Evolutionary conservation across 2,113 vertebrate species (phyloP), one percentile per base, ranked within the genome.

Genomic region (Zosterops pallidus): DNA sequence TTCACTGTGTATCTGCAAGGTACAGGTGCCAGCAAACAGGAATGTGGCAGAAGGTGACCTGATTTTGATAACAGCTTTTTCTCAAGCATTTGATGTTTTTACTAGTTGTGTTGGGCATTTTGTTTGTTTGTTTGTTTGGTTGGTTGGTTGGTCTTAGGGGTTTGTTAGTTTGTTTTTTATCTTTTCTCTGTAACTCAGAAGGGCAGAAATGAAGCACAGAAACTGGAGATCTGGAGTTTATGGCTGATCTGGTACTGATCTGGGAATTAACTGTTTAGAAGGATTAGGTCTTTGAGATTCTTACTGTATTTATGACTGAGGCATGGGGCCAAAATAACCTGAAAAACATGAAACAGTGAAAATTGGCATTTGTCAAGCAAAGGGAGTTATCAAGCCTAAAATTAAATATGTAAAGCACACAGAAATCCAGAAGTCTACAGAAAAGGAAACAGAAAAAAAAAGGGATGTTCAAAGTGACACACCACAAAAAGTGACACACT

Each of bases 1-100:
- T 90, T 92, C 44, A 79, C 31, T 56, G 47, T 63, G 15, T 89
- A 31, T 70, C 47, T 72, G 37, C 71, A 93, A 92, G 67, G 57
- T 83, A 23, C 26, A 49, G 65, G 28, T 82, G 69, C 69, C 69
- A 87, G 50, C 28, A 80, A 57, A 62, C 8, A 80, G 14, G 31
- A 92, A 72, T 0, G 6, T 88, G 71, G 53, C 85, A 93, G 90
- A 96, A 93, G 75, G 87, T 93, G 83, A 94, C 78, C 81, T 94
- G 82, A 56, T 95, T 94, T 89, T 89, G 69, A 23, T 33, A 59
- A 44, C 16, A 78, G 24, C 12, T 71, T 82, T 92, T 95, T 75
- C 62, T 84, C 39, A 78, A 89, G 39, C 11, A 50, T 26, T 44
- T 75, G 14, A 53, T 91, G 37, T 52, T 91, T 92, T 79, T 50